A percentile compares a stretch with the other conserved stretches of the same genome.
Evolutionary conservation across 1,140 invertebrate genomes (phyloP).

Genomic region (Cherax destructor): DNA sequence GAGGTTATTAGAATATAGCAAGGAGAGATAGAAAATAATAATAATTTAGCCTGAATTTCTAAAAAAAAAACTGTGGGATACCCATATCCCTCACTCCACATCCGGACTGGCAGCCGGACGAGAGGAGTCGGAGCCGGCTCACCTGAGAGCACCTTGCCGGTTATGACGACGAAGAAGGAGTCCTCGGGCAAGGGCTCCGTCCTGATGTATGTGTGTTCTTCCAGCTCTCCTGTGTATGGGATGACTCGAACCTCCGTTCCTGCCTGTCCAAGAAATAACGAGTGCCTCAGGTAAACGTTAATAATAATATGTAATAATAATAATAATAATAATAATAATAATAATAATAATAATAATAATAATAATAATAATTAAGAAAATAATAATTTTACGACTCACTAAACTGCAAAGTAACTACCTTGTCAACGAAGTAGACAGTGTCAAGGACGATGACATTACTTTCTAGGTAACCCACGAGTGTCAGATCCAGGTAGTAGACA

Average conservation of each 20-base stretch:
- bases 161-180: slow-evolving; percentile 12
- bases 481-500: slow-evolving; percentile 51
- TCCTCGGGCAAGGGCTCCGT: slow-evolving; percentile 29
- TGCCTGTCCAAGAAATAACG: neutral
- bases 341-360: no score
- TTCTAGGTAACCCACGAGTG: slow-evolving; percentile 39
- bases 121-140: neutral
- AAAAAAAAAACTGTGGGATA: no score
- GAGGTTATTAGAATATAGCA: no score
- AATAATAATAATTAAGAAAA: no score
- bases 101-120: neutral
- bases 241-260: slow-evolving; percentile 21
- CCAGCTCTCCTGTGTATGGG: neutral
- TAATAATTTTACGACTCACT: no score
- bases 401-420: slow-evolving; percentile 1
- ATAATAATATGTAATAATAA: no score
- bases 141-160: slow-evolving; percentile 26
- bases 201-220: slow-evolving; percentile 22
- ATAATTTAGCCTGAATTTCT: no score
- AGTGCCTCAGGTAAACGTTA: no score
- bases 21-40: no score
- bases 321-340: no score
- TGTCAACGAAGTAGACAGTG: slow-evolving; percentile 26
- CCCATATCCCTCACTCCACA: neutral
- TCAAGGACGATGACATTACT: slow-evolving; percentile 25